phyloP scores from a whole-genome alignment of 2,113 vertebrate genomes.

The Hyaena hyaena region DNA sequence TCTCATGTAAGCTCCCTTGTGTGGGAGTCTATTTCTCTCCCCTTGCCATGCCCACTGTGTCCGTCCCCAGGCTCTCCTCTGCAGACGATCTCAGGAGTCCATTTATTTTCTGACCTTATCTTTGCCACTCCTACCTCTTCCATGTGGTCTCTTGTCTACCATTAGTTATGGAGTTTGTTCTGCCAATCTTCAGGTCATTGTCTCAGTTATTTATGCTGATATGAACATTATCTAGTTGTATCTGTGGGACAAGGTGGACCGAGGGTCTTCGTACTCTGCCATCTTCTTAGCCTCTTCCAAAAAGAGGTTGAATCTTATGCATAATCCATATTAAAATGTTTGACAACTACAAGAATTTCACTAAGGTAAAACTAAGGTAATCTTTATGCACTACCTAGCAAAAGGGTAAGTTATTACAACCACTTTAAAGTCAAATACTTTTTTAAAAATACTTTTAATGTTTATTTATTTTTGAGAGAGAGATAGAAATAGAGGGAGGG shows the following conservation, averaged over 20 bases:
- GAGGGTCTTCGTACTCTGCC: not conserved
- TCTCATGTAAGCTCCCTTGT: not conserved
- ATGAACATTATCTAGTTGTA: not conserved
- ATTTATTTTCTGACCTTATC: not conserved
- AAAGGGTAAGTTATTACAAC: not conserved
- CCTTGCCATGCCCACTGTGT: not conserved
- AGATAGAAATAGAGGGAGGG: not conserved
- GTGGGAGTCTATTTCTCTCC: not conserved
- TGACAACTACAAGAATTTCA: not conserved
- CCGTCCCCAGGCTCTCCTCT: not conserved
- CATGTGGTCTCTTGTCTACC: not conserved
- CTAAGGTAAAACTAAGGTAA: not conserved
- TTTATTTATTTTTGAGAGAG: not conserved
- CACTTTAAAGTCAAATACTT: not conserved
- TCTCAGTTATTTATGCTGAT: not conserved
- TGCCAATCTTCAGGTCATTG: not conserved
- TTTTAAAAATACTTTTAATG: too few relatives aligned
- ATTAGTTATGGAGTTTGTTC: not conserved
- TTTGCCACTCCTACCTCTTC: not conserved
- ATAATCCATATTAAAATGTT: not conserved
- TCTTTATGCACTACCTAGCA: not conserved
- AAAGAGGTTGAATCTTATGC: not conserved
- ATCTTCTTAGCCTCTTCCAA: not conserved
- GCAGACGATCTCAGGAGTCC: not conserved
- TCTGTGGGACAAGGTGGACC: not conserved